Evolutionary conservation across 1,140 invertebrate genomes (phyloP), one percentile per base, ranked within the genome.

Genomic region (Drosophila miranda): DNA sequence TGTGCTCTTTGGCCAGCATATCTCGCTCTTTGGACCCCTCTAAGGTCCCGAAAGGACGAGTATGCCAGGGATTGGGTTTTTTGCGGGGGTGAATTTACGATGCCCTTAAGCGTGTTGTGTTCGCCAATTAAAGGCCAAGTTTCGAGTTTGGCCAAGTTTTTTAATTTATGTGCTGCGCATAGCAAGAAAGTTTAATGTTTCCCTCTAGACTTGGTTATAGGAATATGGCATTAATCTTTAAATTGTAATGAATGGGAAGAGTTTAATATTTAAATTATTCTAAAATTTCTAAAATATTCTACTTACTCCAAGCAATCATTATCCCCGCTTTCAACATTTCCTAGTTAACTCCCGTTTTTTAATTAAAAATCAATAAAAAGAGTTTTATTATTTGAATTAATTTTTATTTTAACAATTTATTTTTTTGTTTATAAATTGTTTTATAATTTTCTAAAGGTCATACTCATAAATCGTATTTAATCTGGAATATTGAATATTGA

Each of bases 61-160:
- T 26, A 19, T 2, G 19, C 53, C 45, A 42, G 55, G 59, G 60
- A 38, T 64, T 63, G 28, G 26, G 8, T 2, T 7, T 8, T 30
- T n/a, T 30, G 19, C 3, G 49, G 38, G 50, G 30, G 62, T 66
- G 23, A 3, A 21, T 50, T 13, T 19, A 3, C 28, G 7, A 26
- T 69, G 26, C 62, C 23, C 34, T 13, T 1, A 3, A 38, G 34
- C 34, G 34, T 38, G 34, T 49, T 62, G 34, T 38, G 34, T 49
- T 62, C 48, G 62, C 78, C 78, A 81, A 81, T 80, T 80, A 82
- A 82, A 55, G 69, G 59, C 46, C 60, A 49, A 49, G 52, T 59
- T 54, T 43, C 28, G 34, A 43, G 56, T 60, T 46, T 21, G 57
- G 77, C 72, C 77, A 81, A 81, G 50, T 67, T 78, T 72, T 67